Conservation (phyloP, 2,888 invertebrate species). For the Eupeodes luniger region DNA sequence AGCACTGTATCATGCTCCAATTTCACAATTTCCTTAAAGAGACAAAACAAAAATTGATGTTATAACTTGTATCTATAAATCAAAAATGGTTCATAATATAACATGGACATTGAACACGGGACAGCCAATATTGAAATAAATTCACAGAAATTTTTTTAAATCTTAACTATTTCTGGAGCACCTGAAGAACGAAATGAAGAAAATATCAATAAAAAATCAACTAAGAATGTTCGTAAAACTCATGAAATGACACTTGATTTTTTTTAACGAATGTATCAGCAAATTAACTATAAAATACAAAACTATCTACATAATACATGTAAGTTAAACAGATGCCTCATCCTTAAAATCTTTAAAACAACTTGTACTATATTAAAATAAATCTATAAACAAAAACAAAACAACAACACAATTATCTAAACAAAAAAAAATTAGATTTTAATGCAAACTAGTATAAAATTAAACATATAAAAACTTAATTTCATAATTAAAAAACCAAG, state of each 20-base stretch:
- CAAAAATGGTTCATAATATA: background rate
- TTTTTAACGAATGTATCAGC: background rate
- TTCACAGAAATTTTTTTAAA: background rate
- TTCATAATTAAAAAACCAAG: conserved; percentile 11
- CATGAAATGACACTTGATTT: background rate
- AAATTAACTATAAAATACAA: background rate
- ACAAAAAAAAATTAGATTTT: background rate
- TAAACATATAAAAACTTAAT: background rate
- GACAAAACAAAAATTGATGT: background rate
- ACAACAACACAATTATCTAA: background rate
- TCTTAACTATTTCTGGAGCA: conserved; percentile 2
- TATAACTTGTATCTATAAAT: background rate
- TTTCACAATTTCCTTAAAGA: background rate
- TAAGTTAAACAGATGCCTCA: conserved; percentile 41
- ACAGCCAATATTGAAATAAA: background rate
- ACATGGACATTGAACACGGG: too few relatives aligned
- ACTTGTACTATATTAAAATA: conserved; percentile 34
- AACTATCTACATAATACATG: background rate
- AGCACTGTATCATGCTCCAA: background rate
- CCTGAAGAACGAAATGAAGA: background rate
- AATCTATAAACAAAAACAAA: background rate
- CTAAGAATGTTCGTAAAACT: background rate
- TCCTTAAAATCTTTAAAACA: conserved; percentile 9
- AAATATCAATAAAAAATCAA: background rate
- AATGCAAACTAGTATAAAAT: background rate